Evolutionary conservation across 2,888 invertebrate genomes (phyloP).

Genomic region (Heliconius ismenius): DNA sequence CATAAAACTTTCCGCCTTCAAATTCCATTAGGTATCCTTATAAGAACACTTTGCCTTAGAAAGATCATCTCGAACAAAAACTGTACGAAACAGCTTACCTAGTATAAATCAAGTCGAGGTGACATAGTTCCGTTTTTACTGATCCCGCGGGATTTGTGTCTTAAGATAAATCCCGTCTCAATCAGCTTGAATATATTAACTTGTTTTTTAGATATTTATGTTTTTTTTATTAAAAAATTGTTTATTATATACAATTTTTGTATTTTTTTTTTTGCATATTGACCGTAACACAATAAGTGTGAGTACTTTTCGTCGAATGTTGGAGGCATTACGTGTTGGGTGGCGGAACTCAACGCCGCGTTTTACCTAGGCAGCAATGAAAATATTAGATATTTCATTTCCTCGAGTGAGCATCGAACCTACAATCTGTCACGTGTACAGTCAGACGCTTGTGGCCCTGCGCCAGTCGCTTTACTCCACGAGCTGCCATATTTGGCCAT

Average conservation of each 20-base stretch:
- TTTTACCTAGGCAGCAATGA: too few relatives aligned
- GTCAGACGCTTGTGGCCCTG: too few relatives aligned
- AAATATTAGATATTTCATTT: too few relatives aligned
- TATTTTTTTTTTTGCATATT: too few relatives aligned
- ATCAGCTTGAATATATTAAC: constrained; percentile 30
- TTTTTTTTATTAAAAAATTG: neutral
- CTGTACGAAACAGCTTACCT: neutral
- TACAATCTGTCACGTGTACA: too few relatives aligned
- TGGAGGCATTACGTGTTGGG: too few relatives aligned
- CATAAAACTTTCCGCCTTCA: neutral
- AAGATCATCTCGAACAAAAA: constrained; percentile 11
- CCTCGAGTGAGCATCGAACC: too few relatives aligned
- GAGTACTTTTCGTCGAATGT: too few relatives aligned
- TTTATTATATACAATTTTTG: neutral
- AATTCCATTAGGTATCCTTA: neutral
- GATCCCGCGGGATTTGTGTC: constrained; percentile 31
- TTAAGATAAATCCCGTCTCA: constrained; percentile 35
- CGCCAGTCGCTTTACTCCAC: too few relatives aligned
- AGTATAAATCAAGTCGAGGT: constrained; percentile 24
- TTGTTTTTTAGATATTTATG: neutral
- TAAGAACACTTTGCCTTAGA: neutral
- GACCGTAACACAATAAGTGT: too few relatives aligned
- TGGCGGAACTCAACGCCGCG: too few relatives aligned
- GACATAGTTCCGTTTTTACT: constrained; percentile 37
- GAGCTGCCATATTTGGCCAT: too few relatives aligned